phyloP scores from a whole-genome alignment of 1,140 invertebrate genomes.

The Alviniconcha marisindica region DNA sequence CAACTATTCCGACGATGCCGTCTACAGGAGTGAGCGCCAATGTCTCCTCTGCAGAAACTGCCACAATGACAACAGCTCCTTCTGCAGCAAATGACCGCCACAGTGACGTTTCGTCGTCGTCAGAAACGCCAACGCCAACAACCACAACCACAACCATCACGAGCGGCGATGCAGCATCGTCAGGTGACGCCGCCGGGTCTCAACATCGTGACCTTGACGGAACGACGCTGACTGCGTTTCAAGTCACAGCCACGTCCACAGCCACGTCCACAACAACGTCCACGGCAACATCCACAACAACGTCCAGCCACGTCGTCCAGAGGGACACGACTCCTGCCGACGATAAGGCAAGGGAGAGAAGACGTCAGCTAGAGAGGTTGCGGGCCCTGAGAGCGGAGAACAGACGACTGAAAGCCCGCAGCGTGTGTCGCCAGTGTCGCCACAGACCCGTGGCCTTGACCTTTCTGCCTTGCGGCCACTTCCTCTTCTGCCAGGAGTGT shows the following conservation, averaged over 20 bases:
- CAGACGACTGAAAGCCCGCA: conserved; percentile 6
- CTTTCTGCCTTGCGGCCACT: conserved; percentile 34
- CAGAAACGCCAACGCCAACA: too few species aligned
- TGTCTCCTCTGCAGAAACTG: too few species aligned
- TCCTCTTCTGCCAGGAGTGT: conserved; percentile 10
- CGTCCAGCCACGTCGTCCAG: neutral
- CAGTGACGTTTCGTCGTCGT: too few species aligned
- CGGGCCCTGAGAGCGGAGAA: conserved; percentile 20
- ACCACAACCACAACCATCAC: too few species aligned
- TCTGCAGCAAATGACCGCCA: too few species aligned
- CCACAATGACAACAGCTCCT: too few species aligned
- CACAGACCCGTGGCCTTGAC: neutral
- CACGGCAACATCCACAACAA: neutral
- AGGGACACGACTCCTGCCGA: neutral
- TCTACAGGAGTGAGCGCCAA: too few species aligned
- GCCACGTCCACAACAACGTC: neutral
- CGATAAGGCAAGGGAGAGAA: neutral
- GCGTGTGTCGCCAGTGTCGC: conserved; percentile 15
- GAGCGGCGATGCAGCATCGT: too few species aligned
- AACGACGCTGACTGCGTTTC: neutral
- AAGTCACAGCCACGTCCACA: neutral
- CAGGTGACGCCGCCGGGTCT: neutral
- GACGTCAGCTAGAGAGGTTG: neutral
- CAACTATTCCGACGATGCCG: too few species aligned
- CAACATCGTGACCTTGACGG: too few species aligned